Evolutionary conservation across 2,888 invertebrate genomes (phyloP).

Genomic region (Cerceris rybyensis): DNA sequence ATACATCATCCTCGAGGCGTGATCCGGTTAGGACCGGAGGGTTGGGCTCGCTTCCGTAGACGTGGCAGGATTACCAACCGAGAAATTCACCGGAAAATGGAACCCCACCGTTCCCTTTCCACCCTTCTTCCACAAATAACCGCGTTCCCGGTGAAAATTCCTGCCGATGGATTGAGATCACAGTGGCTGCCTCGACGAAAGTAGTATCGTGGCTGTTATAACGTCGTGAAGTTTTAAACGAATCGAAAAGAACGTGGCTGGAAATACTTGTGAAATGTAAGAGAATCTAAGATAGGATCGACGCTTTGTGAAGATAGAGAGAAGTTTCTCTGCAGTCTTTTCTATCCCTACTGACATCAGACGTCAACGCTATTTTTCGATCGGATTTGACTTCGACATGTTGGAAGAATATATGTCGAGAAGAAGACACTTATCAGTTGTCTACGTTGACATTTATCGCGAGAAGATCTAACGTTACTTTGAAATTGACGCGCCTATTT

Average conservation of each 20-base stretch:
- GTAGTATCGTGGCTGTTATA: constrained; percentile 34
- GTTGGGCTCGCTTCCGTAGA: constrained; percentile 66
- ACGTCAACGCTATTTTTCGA: constrained; percentile 31
- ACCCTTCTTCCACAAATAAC: constrained; percentile 47
- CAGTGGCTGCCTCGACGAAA: constrained; percentile 31
- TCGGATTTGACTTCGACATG: constrained; percentile 12
- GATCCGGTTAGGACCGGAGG: constrained; percentile 72
- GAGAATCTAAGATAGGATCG: constrained; percentile 48
- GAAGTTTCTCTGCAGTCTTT: constrained; percentile 42
- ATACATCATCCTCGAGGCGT: constrained; percentile 78
- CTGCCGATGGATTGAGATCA: constrained; percentile 68
- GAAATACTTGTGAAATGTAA: constrained; percentile 44
- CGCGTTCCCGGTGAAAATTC: constrained; percentile 59
- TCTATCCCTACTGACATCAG: constrained; percentile 46
- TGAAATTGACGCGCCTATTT: background rate
- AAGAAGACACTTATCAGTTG: constrained; percentile 14
- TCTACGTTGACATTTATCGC: background rate
- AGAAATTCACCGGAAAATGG: constrained; percentile 73
- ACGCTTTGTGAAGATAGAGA: constrained; percentile 32
- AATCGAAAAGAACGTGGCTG: constrained; percentile 16
- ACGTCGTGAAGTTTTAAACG: constrained; percentile 39
- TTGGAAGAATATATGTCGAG: constrained; percentile 15
- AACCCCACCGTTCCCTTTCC: constrained; percentile 38
- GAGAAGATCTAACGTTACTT: background rate
- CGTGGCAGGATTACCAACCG: constrained; percentile 78